Evolutionary conservation across 64 coral and sea anemone species (phyloP).

Genomic region (Porites australiensis): DNA sequence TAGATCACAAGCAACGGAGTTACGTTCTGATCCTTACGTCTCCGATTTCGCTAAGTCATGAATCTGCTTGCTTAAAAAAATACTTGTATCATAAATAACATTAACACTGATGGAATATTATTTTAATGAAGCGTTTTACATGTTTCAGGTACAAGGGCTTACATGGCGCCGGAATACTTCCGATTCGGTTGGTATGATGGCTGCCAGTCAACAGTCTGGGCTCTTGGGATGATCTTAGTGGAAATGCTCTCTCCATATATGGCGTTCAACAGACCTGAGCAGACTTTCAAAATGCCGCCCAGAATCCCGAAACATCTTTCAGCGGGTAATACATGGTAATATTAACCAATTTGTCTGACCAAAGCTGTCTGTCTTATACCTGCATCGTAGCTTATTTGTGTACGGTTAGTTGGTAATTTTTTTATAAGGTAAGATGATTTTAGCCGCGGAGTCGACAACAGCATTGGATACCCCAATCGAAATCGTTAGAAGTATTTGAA

Average conservation of each 20-base stretch:
- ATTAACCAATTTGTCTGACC: too few relatives aligned
- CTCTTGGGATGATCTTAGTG: background rate
- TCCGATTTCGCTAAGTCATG: too few relatives aligned
- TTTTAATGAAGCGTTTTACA: background rate
- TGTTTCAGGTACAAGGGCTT: conserved; percentile 1
- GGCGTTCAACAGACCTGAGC: background rate
- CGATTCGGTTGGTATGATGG: background rate
- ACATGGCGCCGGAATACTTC: background rate
- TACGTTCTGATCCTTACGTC: too few relatives aligned
- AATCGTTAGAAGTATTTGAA: background rate
- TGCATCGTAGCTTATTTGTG: too few relatives aligned
- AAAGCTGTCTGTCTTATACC: too few relatives aligned
- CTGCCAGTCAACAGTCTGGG: conserved; percentile 5
- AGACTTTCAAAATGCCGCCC: background rate
- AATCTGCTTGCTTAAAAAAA: background rate
- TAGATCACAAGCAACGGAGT: too few relatives aligned
- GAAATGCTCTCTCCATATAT: background rate
- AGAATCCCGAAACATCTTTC: background rate
- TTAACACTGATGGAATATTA: background rate
- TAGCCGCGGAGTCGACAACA: too few relatives aligned
- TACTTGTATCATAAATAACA: too few relatives aligned
- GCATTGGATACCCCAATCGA: too few relatives aligned
- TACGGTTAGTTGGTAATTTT: background rate
- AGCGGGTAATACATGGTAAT: background rate
- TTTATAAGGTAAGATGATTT: too few relatives aligned